Evolutionary conservation across 53 echinoderm and acorn worm species (phyloP), one percentile per base, ranked within the genome.

Genomic region (Stichopus horrens): DNA sequence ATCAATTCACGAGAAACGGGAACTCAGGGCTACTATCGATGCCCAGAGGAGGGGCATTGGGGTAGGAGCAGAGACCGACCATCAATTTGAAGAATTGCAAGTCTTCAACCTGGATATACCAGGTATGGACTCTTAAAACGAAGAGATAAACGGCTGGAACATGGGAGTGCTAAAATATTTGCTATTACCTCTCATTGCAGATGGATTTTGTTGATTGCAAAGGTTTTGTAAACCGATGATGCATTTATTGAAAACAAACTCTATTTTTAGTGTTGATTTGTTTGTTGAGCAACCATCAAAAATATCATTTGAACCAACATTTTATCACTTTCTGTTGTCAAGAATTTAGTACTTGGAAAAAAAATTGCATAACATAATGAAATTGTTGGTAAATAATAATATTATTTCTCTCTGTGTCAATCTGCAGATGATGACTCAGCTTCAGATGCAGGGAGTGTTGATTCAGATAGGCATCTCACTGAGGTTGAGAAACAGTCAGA

Each of bases 1-100:
- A 23, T 95, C 95, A 57, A 95, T 97, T 74, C 97, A 97, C 76
- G 92, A 92, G 22, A 94, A 89, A 57, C 91, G 97, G 13, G 80
- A 90, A 19, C 57, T 89, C 6, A 67, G 89, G 76, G 53, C 52
- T 4, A 53, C 58, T 5, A 19, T 87, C 20, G 75, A 87, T 22
- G 75, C 74, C 20, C 87, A 87, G 75, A 55, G 75, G 55, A 74
- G 87, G 20, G 87, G 87, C 52, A 87, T 55, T 7, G 87, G 87
- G 55, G 87, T 87, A 5, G 87, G 87, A 6, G 87, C 87, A 55
- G 87, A 87, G 55, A 74, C 55, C n/a, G 20, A 7, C 19, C 52
- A 73, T 4, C 57, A 87, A 19, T 74, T 87, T 54, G 87, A 74
- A 54, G 74, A 74, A 7, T 21, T 74, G 55, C 19, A 74, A 55